These are phyloP conservation scores for Agrochola lychnidis DNA, from an alignment of 2,888 invertebrate genomes.

Conservation along the genomic window DNA sequence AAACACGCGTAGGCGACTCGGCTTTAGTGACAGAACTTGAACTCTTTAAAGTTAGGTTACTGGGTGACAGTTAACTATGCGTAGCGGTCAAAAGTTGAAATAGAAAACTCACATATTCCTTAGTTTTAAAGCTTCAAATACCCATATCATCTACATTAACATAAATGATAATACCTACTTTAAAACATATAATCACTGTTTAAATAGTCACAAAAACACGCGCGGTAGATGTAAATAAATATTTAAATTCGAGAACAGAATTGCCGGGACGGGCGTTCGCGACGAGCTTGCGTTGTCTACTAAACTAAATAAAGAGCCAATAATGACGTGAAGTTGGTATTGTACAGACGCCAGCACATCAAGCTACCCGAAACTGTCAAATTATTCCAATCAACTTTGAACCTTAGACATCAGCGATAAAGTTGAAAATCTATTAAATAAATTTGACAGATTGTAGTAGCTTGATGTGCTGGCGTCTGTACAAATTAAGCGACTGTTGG, in stretches of 20 bases:
- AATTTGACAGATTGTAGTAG: too few species aligned
- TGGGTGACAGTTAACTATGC: not conserved
- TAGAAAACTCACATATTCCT: not conserved
- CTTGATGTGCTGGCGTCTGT: too few species aligned
- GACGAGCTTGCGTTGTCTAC: constrained; percentile 25
- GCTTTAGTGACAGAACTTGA: too few species aligned
- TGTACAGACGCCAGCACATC: too few species aligned
- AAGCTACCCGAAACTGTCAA: too few species aligned
- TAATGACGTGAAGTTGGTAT: constrained; percentile 9
- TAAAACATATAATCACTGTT: constrained; percentile 44
- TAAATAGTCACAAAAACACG: constrained; percentile 23
- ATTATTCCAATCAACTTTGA: too few species aligned
- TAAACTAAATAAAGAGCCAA: not conserved
- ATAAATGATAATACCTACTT: constrained; percentile 37
- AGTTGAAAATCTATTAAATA: too few species aligned
- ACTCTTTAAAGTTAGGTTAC: not conserved
- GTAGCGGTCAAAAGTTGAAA: constrained; percentile 36
- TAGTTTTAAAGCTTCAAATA: constrained; percentile 11
- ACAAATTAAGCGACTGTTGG: not conserved
- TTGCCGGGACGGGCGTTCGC: constrained; percentile 19
- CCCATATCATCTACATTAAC: constrained; percentile 34
- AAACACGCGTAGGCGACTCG: too few species aligned
- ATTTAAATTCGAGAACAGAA: not conserved
- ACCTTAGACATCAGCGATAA: too few species aligned
- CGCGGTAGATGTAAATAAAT: constrained; percentile 30